A percentile compares a stretch with the other conserved stretches of the same genome.
phyloP scores from a whole-genome alignment of 2,888 invertebrate species.

The Epinotia nisella region DNA sequence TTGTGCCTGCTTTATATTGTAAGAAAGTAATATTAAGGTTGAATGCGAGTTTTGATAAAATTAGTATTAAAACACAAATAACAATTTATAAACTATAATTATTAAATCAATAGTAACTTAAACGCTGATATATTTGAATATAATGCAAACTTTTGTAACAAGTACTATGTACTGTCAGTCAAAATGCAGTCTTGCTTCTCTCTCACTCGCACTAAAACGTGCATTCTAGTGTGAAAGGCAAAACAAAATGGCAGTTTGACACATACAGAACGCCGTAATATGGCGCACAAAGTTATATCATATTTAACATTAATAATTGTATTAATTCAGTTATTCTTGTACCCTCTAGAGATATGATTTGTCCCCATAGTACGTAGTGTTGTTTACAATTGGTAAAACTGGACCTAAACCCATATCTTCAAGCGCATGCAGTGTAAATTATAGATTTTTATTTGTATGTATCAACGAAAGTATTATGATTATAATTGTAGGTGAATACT shows the following conservation, averaged over 20 bases:
- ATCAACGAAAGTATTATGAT: conserved; percentile 28
- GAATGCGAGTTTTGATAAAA: conserved; percentile 44
- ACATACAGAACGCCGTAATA: not conserved
- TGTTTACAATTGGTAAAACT: not conserved
- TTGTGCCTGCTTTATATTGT: conserved; percentile 70
- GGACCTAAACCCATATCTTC: not conserved
- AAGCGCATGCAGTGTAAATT: not conserved
- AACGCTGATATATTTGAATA: not conserved
- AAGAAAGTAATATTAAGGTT: conserved; percentile 51
- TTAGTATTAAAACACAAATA: conserved; percentile 22
- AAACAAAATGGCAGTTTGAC: conserved; percentile 1
- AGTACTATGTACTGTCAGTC: not conserved
- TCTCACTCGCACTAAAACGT: conserved; percentile 20
- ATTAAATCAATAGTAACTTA: not conserved
- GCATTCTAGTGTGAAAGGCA: conserved; percentile 2
- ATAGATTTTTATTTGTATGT: not conserved
- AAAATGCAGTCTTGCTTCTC: not conserved
- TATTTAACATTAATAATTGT: no score
- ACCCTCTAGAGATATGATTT: not conserved
- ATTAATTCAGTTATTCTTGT: no score
- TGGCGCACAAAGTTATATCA: no score
- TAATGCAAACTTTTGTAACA: not conserved
- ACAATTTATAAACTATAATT: conserved; percentile 27
- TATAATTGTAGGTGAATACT: conserved; percentile 34
- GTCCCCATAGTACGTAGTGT: not conserved